phyloP scores from a whole-genome alignment of 2,797 vertebrate genomes.

The Caiman crocodilus region DNA sequence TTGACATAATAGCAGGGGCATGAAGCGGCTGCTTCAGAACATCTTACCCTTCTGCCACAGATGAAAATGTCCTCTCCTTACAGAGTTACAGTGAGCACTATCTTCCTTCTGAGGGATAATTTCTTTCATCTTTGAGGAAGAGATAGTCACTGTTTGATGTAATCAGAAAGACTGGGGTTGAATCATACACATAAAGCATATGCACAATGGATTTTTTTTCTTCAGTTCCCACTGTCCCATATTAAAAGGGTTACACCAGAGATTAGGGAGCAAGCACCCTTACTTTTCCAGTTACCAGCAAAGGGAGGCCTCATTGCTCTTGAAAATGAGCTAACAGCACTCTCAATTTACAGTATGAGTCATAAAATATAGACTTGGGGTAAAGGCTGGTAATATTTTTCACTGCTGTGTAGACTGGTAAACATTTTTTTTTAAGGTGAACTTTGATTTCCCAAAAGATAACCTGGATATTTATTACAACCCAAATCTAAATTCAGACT shows the following conservation, averaged over 20 bases:
- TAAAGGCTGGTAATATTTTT: neutral
- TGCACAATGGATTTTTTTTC: neutral
- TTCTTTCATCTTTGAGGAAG: neutral
- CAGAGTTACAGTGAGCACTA: neutral
- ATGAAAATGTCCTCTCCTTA: neutral
- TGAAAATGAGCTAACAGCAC: neutral
- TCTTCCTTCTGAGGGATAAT: conserved; percentile 11
- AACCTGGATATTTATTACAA: neutral
- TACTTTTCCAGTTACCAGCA: neutral
- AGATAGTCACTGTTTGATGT: neutral
- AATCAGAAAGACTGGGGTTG: neutral
- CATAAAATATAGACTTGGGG: neutral
- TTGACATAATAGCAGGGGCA: neutral
- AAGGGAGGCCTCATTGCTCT: neutral
- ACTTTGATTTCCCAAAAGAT: neutral
- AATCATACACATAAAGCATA: neutral
- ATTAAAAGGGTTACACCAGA: neutral
- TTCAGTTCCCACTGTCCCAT: neutral
- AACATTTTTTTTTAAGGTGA: neutral
- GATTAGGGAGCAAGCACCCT: neutral
- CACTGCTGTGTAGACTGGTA: neutral
- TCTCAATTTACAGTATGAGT: neutral
- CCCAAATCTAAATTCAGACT: neutral
- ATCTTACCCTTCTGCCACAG: neutral
- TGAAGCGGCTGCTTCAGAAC: neutral